Evolutionary conservation across 2,888 invertebrate species (phyloP).

Genomic region (Chloromyia formosa): DNA sequence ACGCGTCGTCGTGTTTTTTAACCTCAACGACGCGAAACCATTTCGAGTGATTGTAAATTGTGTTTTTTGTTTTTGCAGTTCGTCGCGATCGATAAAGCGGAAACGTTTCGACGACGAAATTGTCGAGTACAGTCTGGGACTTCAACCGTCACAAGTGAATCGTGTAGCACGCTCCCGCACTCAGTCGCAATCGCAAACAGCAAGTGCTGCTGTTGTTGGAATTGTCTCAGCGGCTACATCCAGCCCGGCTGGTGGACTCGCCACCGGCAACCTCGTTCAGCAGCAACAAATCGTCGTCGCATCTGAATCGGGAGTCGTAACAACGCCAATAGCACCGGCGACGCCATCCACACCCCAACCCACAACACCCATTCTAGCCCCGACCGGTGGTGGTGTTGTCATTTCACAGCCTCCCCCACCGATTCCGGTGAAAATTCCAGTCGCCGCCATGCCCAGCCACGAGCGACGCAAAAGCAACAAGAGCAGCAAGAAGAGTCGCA

Average conservation of each 20-base stretch:
- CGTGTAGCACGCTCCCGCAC: conserved; percentile 64
- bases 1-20: background rate
- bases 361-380: background rate
- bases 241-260: conserved; percentile 39
- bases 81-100: conserved; percentile 92
- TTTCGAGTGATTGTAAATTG: background rate
- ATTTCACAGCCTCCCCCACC: conserved; percentile 46
- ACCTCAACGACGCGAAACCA: conserved; percentile 4
- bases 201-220: background rate
- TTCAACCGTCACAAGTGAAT: conserved; percentile 66
- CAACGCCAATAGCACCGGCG: conserved; percentile 45
- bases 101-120: conserved; percentile 97
- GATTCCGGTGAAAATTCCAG: conserved; percentile 54
- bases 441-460: conserved; percentile 50
- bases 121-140: conserved; percentile 86
- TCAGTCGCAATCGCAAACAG: conserved; percentile 62
- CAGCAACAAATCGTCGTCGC: conserved; percentile 42
- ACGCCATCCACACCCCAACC: conserved; percentile 47
- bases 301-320: conserved; percentile 44
- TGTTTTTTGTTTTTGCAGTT: conserved; percentile 66
- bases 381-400: background rate
- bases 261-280: background rate
- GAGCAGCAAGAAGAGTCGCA: conserved; percentile 52
- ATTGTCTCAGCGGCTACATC: background rate
- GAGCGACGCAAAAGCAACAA: conserved; percentile 51